A percentile compares a stretch with the other conserved stretches of the same genome.
Conservation (phyloP, 2,113 vertebrate species). For the Xenopus borealis region DNA sequence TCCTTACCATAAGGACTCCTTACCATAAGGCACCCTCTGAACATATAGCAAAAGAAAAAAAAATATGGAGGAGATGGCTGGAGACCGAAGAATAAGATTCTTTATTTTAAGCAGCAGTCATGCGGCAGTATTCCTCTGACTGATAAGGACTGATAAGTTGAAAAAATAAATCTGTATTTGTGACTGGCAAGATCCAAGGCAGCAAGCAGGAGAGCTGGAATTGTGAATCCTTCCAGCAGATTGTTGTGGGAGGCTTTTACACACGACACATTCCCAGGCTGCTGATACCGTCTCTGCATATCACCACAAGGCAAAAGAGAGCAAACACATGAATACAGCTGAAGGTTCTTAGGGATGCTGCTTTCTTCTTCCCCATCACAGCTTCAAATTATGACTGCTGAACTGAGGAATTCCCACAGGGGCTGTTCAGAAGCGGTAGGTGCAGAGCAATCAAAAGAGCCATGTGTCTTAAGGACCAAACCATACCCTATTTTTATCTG, state of each 20-base stretch:
- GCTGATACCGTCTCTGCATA: slow-evolving; percentile 18
- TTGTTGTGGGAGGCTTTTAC: slow-evolving; percentile 8
- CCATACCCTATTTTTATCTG: slow-evolving; percentile 61
- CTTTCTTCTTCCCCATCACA: slow-evolving; percentile 1
- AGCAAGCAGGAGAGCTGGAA: slow-evolving; percentile 13
- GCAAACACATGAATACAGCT: slow-evolving; percentile 3
- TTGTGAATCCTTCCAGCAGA: slow-evolving; percentile 29
- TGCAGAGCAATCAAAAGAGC: slow-evolving; percentile 55
- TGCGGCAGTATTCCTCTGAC: slow-evolving; percentile 25
- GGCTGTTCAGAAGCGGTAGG: slow-evolving; percentile 57
- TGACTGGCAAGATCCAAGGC: slow-evolving; percentile 29
- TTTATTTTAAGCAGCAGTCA: slow-evolving; percentile 37
- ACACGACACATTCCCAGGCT: slow-evolving; percentile 8
- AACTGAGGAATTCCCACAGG: slow-evolving; percentile 50
- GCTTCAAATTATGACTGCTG: slow-evolving; percentile 46
- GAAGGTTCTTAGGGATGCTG: slow-evolving; percentile 18
- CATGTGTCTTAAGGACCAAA: slow-evolving; percentile 54
- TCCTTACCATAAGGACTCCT: slow-evolving; percentile 55
- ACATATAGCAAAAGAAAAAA: slow-evolving; percentile 37
- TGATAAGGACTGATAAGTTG: slow-evolving; percentile 30
- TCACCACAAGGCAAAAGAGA: slow-evolving; percentile 20
- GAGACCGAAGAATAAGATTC: background rate
- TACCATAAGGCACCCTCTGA: slow-evolving; percentile 50
- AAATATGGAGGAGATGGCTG: slow-evolving; percentile 47
- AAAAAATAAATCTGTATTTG: slow-evolving; percentile 29